phyloP scores from a whole-genome alignment of 2,797 vertebrate species.

The Bucorvus abyssinicus region DNA sequence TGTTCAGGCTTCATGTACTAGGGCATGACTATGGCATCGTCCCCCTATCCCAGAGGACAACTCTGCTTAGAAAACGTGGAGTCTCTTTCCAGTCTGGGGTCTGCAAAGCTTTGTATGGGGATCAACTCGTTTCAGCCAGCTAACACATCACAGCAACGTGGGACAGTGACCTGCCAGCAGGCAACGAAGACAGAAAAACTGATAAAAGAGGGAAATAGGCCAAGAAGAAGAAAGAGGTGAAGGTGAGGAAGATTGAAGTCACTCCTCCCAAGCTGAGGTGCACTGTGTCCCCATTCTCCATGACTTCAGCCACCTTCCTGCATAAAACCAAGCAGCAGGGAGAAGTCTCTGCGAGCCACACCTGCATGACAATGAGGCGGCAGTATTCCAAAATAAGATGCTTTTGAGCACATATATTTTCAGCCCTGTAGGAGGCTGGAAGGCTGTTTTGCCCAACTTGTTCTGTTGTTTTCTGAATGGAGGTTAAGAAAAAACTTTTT shows the following conservation, averaged over 20 bases:
- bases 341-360: background rate
- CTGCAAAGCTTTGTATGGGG: background rate
- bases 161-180: background rate
- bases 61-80: background rate
- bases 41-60: background rate
- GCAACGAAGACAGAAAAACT: background rate
- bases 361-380: background rate
- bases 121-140: background rate
- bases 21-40: background rate
- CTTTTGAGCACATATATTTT: background rate
- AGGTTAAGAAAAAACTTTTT: background rate
- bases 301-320: background rate
- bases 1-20: background rate
- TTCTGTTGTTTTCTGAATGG: background rate
- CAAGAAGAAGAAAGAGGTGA: background rate
- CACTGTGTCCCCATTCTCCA: background rate
- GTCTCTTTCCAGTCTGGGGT: background rate
- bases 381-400: background rate
- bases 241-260: background rate
- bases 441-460: background rate
- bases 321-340: background rate
- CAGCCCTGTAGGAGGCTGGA: background rate
- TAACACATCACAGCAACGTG: background rate
- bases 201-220: background rate
- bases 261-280: background rate